Percentiles rank a stretch among this genome's conserved stretches.
phyloP scores from a whole-genome alignment of 2,888 invertebrate species.

The Cataglyphis albicans region DNA sequence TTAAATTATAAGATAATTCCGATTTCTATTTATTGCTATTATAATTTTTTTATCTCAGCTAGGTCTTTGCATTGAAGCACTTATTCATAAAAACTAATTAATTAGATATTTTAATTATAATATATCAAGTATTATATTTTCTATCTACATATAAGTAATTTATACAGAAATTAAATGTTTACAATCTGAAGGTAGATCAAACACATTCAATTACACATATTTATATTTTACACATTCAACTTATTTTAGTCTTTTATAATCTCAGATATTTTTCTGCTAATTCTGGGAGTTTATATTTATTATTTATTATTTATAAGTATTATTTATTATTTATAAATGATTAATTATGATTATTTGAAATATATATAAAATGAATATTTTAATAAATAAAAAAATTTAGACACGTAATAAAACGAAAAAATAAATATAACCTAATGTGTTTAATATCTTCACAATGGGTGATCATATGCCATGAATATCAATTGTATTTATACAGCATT shows the following conservation, averaged over 20 bases:
- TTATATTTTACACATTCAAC: neutral
- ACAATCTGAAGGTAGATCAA: neutral
- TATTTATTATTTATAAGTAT: neutral
- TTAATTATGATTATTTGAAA: neutral
- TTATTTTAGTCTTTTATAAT: slow-evolving; percentile 9
- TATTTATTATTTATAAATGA: neutral
- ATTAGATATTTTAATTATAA: neutral
- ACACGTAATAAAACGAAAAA: neutral
- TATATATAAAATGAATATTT: neutral
- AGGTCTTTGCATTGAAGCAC: neutral
- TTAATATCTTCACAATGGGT: neutral
- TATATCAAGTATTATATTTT: neutral
- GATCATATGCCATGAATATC: slow-evolving; percentile 1
- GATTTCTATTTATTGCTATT: neutral
- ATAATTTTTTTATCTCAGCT: neutral
- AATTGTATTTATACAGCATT: slow-evolving; percentile 24
- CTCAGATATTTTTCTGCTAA: neutral
- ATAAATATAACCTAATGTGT: neutral
- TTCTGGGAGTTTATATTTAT: neutral
- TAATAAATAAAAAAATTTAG: neutral
- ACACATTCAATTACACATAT: neutral
- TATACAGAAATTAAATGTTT: neutral
- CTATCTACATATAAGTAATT: neutral
- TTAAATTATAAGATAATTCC: neutral
- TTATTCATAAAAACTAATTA: neutral